Evolutionary conservation across 2,888 invertebrate species (phyloP).

Genomic region (Beris chalybata): DNA sequence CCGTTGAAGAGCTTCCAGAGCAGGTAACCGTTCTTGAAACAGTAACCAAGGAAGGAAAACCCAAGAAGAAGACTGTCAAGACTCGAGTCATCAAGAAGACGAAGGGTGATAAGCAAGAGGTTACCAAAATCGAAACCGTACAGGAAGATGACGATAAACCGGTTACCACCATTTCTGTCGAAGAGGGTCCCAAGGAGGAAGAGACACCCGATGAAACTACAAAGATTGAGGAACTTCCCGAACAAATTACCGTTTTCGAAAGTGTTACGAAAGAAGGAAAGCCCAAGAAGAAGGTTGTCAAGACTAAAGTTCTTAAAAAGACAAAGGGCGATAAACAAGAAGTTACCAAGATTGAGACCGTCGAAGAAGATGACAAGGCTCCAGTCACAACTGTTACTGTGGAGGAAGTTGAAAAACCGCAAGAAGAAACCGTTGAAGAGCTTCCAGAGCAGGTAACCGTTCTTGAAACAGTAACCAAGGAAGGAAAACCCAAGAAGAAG

Average conservation of each 20-base stretch:
- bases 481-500: constrained; percentile 46
- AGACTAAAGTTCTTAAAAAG: constrained; percentile 48
- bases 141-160: constrained; percentile 54
- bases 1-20: constrained; percentile 41
- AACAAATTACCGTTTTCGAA: constrained; percentile 52
- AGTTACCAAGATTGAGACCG: constrained; percentile 40
- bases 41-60: constrained; percentile 42
- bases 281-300: constrained; percentile 44
- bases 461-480: constrained; percentile 41
- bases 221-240: constrained; percentile 26
- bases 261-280: constrained; percentile 41
- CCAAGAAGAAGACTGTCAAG: constrained; percentile 49
- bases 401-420: constrained; percentile 44
- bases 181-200: constrained; percentile 46
- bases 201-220: constrained; percentile 37
- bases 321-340: constrained; percentile 48
- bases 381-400: constrained; percentile 46
- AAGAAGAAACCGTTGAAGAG: constrained; percentile 47
- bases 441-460: constrained; percentile 41
- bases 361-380: constrained; percentile 43
- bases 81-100: constrained; percentile 51
- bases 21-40: constrained; percentile 45
- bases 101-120: constrained; percentile 51
- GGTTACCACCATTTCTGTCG: constrained; percentile 48
- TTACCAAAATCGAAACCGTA: constrained; percentile 51